Evolutionary conservation across 2,113 vertebrate genomes (phyloP).

Genomic region (Gila orcuttii): DNA sequence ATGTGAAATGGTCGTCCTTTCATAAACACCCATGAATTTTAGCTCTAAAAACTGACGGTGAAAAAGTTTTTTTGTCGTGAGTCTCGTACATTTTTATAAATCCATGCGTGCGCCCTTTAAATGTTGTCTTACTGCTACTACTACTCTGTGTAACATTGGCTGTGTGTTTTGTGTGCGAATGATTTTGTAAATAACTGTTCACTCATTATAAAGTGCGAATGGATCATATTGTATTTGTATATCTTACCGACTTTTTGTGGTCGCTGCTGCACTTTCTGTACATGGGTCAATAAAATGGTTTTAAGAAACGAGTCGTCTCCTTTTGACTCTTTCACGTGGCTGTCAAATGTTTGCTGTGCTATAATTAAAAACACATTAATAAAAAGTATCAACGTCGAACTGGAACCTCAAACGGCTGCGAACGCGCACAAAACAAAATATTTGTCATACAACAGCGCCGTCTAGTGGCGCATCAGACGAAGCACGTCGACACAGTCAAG

Average conservation of each 20-base stretch:
- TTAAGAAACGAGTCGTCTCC: neutral
- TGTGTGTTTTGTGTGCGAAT: neutral
- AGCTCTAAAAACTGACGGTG: neutral
- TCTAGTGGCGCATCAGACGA: neutral
- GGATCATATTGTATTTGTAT: neutral
- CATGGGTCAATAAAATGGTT: conserved; percentile 88
- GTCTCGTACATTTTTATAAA: neutral
- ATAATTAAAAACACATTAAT: neutral
- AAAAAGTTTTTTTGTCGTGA: neutral
- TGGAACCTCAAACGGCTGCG: neutral
- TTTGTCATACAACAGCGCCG: neutral
- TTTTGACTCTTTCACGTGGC: neutral
- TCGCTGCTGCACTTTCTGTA: conserved; percentile 88
- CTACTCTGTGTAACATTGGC: neutral
- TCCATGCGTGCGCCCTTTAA: neutral
- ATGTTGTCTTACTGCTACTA: neutral
- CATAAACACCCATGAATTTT: neutral
- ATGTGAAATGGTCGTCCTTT: neutral
- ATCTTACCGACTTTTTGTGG: conserved; percentile 73
- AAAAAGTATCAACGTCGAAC: neutral
- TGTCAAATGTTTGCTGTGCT: neutral
- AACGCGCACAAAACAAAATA: neutral
- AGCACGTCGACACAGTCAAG: too few species aligned
- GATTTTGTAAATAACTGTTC: conserved; percentile 4
- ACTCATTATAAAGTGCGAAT: neutral